Base-by-base conservation (phyloP, 1,140 invertebrate species). In the Ceratina calcarata region DNA sequence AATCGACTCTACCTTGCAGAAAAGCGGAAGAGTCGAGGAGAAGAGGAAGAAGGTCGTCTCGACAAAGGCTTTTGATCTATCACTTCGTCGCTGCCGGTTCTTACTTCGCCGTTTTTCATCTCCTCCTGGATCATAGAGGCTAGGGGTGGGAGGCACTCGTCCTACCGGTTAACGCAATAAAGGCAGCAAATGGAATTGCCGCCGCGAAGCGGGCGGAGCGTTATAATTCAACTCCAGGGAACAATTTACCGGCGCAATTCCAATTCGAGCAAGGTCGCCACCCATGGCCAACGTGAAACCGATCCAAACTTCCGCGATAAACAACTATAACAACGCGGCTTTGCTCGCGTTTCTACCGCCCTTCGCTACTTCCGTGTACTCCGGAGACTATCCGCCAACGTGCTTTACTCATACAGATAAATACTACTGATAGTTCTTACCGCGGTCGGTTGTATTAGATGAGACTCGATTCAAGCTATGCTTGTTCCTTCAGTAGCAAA, bases 241-340 rank as follows among this genome's bases (percentile, higher is more conserved):
- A 88, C 86, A 86, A 88, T 87, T 88, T 88, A 76, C 68, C 80
- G 70, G 86, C 65, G 69, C 86, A 81, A 87, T 88, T 75, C 81
- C 79, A 86, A 87, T 86, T 78, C 53, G 82, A 78, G 80, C 77
- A 81, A 82, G 85, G 79, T 84, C 82, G 75, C 45, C 22, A 57
- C n/a, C 18, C 65, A 51, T 27, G 61, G 66, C 8, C 55, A 45
- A 58, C 37, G 66, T 76, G 86, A 88, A 88, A 84, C 73, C 77
- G 78, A 71, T 71, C 66, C 62, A 83, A 88, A 88, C 84, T 88
- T 88, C 53, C 22, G 55, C 82, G 69, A 86, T 88, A 88, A 88
- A 88, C 82, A 57, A 86, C 37, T 45, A 85, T 62, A 62, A 78
- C 78, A 83, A 76, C 61, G 71, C 22, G 55, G 55, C 24, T 74